These are phyloP conservation scores for Saturnia japonica DNA, from an alignment of 2,888 invertebrate species.

Conservation along the genomic window DNA sequence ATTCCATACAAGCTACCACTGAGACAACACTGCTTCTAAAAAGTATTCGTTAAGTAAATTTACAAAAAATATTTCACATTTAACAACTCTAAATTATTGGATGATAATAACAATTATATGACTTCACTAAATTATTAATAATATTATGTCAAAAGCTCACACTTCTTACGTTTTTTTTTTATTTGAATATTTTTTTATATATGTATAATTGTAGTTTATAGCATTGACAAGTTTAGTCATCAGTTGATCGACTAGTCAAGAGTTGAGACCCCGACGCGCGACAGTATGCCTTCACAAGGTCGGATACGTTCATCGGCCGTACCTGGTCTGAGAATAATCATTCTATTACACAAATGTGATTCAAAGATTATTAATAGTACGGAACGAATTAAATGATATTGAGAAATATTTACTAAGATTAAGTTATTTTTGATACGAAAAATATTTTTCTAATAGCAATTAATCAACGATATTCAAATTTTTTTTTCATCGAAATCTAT, in stretches of 20 bases:
- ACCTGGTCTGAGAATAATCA: conserved; percentile 49
- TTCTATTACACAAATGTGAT: conserved; percentile 26
- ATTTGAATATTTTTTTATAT: not conserved
- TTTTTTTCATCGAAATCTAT: too few relatives aligned
- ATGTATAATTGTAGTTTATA: not conserved
- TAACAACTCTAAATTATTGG: not conserved
- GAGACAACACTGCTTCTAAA: too few relatives aligned
- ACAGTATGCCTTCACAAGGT: conserved; percentile 71
- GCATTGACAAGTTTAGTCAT: conserved; percentile 12
- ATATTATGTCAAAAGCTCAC: not conserved
- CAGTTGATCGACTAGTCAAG: conserved; percentile 20
- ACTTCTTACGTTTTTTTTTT: not conserved
- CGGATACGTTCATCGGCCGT: conserved; percentile 71
- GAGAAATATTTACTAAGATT: not conserved
- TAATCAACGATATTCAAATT: too few relatives aligned
- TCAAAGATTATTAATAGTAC: not conserved
- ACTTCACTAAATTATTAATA: not conserved
- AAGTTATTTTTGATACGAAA: too few relatives aligned
- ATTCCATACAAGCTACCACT: too few relatives aligned
- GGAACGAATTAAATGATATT: not conserved
- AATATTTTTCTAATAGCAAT: too few relatives aligned
- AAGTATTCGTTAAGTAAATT: not conserved
- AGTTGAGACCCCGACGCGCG: conserved; percentile 13
- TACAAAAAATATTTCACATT: not conserved
- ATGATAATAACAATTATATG: not conserved